Percentiles rank a stretch among this genome's conserved stretches.
Conservation (phyloP, 2,113 vertebrate genomes). For the Dasyprocta punctata region DNA sequence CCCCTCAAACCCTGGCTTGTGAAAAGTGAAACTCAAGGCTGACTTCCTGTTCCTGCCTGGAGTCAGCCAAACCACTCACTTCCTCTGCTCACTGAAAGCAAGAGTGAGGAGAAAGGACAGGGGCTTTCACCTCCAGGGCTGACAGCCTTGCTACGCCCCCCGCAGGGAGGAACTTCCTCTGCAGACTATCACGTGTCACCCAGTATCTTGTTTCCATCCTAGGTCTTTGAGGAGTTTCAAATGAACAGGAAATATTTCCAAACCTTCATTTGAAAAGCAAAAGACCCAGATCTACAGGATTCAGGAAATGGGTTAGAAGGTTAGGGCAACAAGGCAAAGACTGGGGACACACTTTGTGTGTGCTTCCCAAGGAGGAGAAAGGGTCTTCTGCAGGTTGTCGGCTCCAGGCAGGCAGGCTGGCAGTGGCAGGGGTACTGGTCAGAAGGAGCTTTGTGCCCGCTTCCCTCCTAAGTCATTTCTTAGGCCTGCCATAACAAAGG, state of each 20-base stretch:
- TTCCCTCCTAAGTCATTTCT: background rate
- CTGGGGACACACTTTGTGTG: background rate
- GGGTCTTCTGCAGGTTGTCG: background rate
- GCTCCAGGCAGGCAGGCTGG: too few relatives aligned
- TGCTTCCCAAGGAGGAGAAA: background rate
- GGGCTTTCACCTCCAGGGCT: conserved; percentile 61
- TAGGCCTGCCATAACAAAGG: background rate
- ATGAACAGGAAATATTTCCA: background rate
- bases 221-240: background rate
- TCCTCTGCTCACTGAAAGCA: conserved; percentile 42
- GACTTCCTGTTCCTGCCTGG: conserved; percentile 74
- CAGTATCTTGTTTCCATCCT: background rate
- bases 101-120: conserved; percentile 53
- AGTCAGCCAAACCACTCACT: conserved; percentile 81
- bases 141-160: background rate
- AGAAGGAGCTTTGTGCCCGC: background rate
- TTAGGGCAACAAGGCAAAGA: background rate
- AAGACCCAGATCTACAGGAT: background rate
- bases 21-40: conserved; percentile 81
- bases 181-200: background rate
- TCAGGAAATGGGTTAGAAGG: background rate
- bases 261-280: background rate
- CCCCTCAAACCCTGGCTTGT: conserved; percentile 81
- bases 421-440: background rate
- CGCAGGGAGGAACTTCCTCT: background rate